phyloP scores from a whole-genome alignment of 2,797 vertebrate species.

The Etheostoma perlongum region DNA sequence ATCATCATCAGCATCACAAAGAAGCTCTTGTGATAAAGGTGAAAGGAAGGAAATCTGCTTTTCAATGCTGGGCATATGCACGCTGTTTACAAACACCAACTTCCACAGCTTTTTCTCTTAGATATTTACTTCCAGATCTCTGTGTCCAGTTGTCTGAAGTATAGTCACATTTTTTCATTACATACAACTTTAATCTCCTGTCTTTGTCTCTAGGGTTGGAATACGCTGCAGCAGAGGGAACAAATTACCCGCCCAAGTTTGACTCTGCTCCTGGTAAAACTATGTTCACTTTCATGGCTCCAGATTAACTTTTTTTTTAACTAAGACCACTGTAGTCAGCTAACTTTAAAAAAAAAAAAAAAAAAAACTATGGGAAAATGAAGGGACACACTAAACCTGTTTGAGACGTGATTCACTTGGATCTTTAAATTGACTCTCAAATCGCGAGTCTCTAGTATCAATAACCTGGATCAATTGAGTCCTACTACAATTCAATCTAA shows the following conservation, averaged over 20 bases:
- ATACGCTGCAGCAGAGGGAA: slow-evolving; percentile 93
- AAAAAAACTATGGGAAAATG: too few relatives aligned
- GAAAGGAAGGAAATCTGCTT: slow-evolving; percentile 3
- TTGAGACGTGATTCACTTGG: too few relatives aligned
- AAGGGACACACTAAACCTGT: too few relatives aligned
- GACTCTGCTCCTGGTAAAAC: slow-evolving; percentile 93
- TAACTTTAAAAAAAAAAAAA: too few relatives aligned
- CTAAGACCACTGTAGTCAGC: too few relatives aligned
- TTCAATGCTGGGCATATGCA: background rate
- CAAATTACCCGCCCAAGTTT: slow-evolving; percentile 95
- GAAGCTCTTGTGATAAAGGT: slow-evolving; percentile 14
- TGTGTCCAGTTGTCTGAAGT: slow-evolving; percentile 4
- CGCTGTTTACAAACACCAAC: background rate
- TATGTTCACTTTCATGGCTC: background rate
- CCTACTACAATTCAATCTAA: too few relatives aligned
- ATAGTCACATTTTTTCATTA: background rate
- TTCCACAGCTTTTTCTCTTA: background rate
- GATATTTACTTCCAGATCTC: background rate
- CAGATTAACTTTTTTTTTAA: too few relatives aligned
- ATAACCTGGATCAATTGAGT: too few relatives aligned
- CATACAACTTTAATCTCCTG: slow-evolving; percentile 28
- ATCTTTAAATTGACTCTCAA: too few relatives aligned
- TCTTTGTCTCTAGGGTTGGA: slow-evolving; percentile 91
- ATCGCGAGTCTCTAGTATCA: too few relatives aligned
- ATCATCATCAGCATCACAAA: slow-evolving; percentile 12